Base-by-base conservation (phyloP, 2,797 vertebrate genomes). In the Clamator glandarius region DNA sequence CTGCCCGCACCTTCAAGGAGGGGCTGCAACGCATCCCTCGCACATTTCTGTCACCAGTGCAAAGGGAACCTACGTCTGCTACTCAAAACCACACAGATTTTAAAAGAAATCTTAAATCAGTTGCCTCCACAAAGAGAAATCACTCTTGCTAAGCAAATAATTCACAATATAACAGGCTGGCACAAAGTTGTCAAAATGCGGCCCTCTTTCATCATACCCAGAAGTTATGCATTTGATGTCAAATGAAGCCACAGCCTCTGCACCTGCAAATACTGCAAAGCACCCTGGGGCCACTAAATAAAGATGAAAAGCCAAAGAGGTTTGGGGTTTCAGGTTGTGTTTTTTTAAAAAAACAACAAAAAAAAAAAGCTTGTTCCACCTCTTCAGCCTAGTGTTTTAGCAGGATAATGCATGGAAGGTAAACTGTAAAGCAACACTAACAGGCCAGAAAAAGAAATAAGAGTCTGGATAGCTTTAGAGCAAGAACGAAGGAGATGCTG, bases 21-120 rank as follows among this genome's bases (percentile, higher is more conserved):
- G 95, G 95, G 86, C 90, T 78, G 94, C 69, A 73, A 96, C 68
- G 31, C 87, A 92, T 97, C 74, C 94, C 97, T 96, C 96, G 97
- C 95, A 96, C 97, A 72, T 97, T 97, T 98, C 93, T 95, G 97
- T 97, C 97, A 58, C 98, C 98, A 98, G 97, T 82, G 96, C 95
- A 97, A 97, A 97, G 97, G 96, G 97, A 98, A 96, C 96, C 96
- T 94, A 93, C 11, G 16, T 96, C 95, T 97, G 97, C 97, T 98
- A 96, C 96, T 98, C 97, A 96, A 97, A 95, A 97, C 96, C 97
- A 97, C 97, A 92, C 75, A 86, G 96, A 97, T 97, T 90, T 95
- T 69, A 96, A 97, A 97, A 92, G 76, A 93, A 95, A 95, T 67
- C 92, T 97, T 96, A 85, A 94, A 93, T 93, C 69, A 31, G 88